Evolutionary conservation across 1,140 invertebrate genomes (phyloP), one percentile per base, ranked within the genome.

Genomic region (Pachyrhynchus sulphureomaculatus): DNA sequence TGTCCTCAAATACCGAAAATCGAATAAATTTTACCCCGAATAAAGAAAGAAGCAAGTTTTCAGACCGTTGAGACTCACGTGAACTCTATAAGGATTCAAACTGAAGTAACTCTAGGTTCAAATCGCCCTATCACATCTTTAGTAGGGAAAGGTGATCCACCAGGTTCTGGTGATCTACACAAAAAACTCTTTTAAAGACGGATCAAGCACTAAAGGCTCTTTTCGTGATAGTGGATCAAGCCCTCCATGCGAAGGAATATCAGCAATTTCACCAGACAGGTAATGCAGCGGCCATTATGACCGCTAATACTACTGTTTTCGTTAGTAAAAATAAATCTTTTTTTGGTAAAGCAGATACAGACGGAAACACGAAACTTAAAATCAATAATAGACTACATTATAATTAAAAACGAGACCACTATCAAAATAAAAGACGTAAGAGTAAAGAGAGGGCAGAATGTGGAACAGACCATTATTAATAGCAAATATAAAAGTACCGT

Each of bases 71-170:
- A 54, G n/a, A 20, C 4, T 29, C 36, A 45, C 15, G n/a, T 4
- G 8, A 55, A 54, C 13, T 54, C 49, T 6, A 17, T 62, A 5
- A 10, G 57, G 75, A 82, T 86, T 3, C 82, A 88, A 65, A 89
- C 86, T 1, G 85, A 87, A 73, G 87, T 88, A 21, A 85, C 82
- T 65, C 74, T 89, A 12, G 80, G 82, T 23, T 58, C 67, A 8
- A 69, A 70, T 32, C 72, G 76, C 55, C 71, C 78, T 17, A 68
- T 80, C 60, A 81, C 78, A 42, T 77, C 79, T 24, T 79, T 82
- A 64, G 78, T 62, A 64, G 68, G 20, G 17, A 41, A 56, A 23
- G 51, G 53, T n/a, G n/a, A n/a, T n/a, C n/a, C n/a, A n/a, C n/a
- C n/a, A 13, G 12, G 52, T 37, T 18, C 63, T 56, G 49, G 49